Evolutionary conservation across 2,797 vertebrate species (phyloP).

Genomic region (Melopsittacus undulatus): DNA sequence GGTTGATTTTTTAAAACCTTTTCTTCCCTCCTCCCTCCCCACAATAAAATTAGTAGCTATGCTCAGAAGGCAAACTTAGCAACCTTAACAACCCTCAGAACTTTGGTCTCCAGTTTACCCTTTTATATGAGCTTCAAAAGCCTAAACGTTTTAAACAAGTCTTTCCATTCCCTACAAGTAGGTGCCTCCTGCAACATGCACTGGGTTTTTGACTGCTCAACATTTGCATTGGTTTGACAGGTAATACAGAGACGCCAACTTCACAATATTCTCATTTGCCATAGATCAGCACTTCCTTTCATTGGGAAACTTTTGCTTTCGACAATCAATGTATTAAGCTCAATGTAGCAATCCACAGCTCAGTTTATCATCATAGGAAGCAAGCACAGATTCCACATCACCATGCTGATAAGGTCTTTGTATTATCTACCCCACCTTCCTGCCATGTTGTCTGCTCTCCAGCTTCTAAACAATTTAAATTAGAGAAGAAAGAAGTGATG

Average conservation of each 20-base stretch:
- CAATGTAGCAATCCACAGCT: background rate
- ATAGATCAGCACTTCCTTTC: background rate
- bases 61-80: slow-evolving; percentile 13
- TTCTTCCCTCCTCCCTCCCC: slow-evolving; percentile 30
- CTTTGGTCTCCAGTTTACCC: slow-evolving; percentile 3
- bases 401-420: background rate
- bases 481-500: background rate
- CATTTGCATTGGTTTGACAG: background rate
- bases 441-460: background rate
- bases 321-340: background rate
- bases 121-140: slow-evolving; percentile 22
- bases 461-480: slow-evolving; percentile 31
- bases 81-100: background rate
- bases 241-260: background rate
- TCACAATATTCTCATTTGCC: background rate
- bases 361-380: background rate
- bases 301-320: background rate
- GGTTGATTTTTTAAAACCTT: background rate
- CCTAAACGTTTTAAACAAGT: background rate
- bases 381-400: background rate
- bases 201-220: slow-evolving; percentile 4
- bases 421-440: background rate
- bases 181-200: background rate
- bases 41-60: slow-evolving; percentile 44
- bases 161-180: background rate